Evolutionary conservation across 2,888 invertebrate species (phyloP), one percentile per base, ranked within the genome.

Genomic region (Hirtodrosophila trivittata): DNA sequence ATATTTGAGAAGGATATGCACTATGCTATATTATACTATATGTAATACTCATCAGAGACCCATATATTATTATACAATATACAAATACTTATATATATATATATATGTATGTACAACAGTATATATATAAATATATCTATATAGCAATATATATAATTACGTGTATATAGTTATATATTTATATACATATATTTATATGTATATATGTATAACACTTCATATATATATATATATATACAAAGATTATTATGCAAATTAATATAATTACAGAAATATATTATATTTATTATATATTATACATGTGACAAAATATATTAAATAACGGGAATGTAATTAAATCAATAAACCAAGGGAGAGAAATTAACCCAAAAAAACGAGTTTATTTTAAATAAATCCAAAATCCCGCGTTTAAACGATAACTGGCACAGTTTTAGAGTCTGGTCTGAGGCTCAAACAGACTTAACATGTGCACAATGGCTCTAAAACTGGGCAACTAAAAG

Each of bases 1-100:
- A 41, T 35, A 41, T 43, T 54, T 49, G 42, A 35, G 47, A 64
- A 25, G 47, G 46, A 28, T 41, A 39, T 52, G 35, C 14, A 49
- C 3, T 46, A 33, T 32, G 42, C 46, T 57, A 62, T 52, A 69
- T 73, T 71, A 78, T 78, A 80, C 69, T 76, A 71, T 81, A 63
- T 68, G 33, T 63, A 69, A 77, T 74, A 77, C 75, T 65, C 68
- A 56, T 45, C 42, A 46, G 32, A 56, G 42, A 70, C 39, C 56
- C 77, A 67, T 46, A 32, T 49, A 37, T 66, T 43, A n/a, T n/a
- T n/a, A 64, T 39, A 32, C 18, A 28, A 18, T 10, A 41, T 30
- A 42, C 42, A 18, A 28, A 21, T 28, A 42, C 14, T 55, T 46
- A 74, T 51, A 54, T 37, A 16, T 16, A 50, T 14, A 45, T 18